Percentiles rank a stretch among this genome's conserved stretches.
These are phyloP conservation scores for Drosophila repletoides DNA, from an alignment of 1,140 invertebrate genomes.

Conservation along the genomic window DNA sequence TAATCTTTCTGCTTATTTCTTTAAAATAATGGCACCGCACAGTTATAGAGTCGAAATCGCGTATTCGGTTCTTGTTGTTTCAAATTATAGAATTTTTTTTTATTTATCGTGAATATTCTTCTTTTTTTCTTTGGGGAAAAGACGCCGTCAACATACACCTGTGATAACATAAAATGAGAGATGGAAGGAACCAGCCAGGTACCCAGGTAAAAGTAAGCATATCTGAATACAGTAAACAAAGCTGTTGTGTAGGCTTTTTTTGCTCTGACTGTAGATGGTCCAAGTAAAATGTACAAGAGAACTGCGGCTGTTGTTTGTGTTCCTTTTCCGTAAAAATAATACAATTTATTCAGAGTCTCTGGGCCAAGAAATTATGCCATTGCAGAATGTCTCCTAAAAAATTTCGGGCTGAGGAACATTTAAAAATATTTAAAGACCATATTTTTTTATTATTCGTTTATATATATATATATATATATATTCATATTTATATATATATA, in stretches of 20 bases:
- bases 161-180: slow-evolving; percentile 21
- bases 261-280: background rate
- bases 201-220: background rate
- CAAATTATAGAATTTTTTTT: slow-evolving; percentile 8
- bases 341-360: slow-evolving; percentile 33
- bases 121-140: slow-evolving; percentile 2
- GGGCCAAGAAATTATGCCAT: slow-evolving; percentile 38
- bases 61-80: background rate
- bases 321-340: slow-evolving; percentile 53
- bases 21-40: background rate
- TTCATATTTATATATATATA: too few species aligned
- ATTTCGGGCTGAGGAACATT: slow-evolving; percentile 1
- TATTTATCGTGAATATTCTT: slow-evolving; percentile 23
- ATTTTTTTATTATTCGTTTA: slow-evolving; percentile 17
- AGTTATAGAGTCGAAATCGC: slow-evolving; percentile 8
- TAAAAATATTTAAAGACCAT: slow-evolving; percentile 18
- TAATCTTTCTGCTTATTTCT: background rate
- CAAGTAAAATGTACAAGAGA: slow-evolving; percentile 1
- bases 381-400: slow-evolving; percentile 9
- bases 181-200: background rate
- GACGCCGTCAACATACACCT: slow-evolving; percentile 14
- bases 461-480: too few species aligned
- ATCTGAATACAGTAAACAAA: slow-evolving; percentile 46
- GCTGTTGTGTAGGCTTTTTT: slow-evolving; percentile 21
- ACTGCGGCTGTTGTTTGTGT: slow-evolving; percentile 2